Percentiles rank a stretch among this genome's conserved stretches.
Conservation (phyloP, 37 sponge, comb jelly and placozoan genomes). For the Agelas oroides region DNA sequence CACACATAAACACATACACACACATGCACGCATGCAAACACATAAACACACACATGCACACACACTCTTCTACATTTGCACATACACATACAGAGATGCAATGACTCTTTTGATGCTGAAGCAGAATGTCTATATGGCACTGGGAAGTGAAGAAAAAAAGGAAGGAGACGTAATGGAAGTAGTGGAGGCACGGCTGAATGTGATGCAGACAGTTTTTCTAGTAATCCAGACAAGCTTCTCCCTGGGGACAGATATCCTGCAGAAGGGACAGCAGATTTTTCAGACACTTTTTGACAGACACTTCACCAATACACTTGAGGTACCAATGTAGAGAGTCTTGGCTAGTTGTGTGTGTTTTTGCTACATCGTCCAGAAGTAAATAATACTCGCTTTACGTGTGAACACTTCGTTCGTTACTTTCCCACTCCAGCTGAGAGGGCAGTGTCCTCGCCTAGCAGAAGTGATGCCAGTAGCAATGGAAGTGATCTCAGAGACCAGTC, state of each 20-base stretch:
- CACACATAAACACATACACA: too few relatives aligned
- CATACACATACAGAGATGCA: conserved; percentile 34
- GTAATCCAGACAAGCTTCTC: conserved; percentile 6
- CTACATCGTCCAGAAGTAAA: too few relatives aligned
- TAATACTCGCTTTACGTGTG: too few relatives aligned
- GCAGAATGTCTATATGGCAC: conserved; percentile 38
- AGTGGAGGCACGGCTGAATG: conserved; percentile 44
- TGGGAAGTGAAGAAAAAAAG: too few relatives aligned
- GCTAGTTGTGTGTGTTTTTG: too few relatives aligned
- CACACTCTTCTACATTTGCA: too few relatives aligned
- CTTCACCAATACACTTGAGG: conserved; percentile 49
- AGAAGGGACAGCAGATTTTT: conserved; percentile 39
- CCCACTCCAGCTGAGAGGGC: conserved; percentile 13
- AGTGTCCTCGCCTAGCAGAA: conserved; percentile 4
- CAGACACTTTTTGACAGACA: conserved; percentile 44
- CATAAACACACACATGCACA: too few relatives aligned
- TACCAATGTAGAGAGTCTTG: too few relatives aligned
- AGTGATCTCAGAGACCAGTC: not conserved
- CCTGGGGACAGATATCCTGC: conserved; percentile 10
- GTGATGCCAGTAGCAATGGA: conserved; percentile 38
- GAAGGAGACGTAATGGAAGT: not conserved
- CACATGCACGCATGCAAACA: too few relatives aligned
- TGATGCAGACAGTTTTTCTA: conserved; percentile 61
- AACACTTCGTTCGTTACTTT: too few relatives aligned
- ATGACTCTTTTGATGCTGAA: conserved; percentile 55